Evolutionary conservation across 1,140 invertebrate genomes (phyloP), one percentile per base, ranked within the genome.

Genomic region (Drosophila bifasciata): DNA sequence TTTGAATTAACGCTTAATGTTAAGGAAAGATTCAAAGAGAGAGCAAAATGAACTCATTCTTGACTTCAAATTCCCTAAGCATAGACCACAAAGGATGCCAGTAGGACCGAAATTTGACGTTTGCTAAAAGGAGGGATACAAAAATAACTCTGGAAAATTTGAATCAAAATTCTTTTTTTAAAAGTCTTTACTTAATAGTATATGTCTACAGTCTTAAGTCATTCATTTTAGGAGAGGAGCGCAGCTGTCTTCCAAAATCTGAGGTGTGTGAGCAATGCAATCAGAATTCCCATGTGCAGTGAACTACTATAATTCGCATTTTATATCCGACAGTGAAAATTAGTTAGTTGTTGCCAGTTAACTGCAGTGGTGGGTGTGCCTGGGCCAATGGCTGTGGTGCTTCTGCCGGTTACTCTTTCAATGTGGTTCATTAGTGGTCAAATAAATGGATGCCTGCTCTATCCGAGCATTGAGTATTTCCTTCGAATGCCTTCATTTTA

Each of bases 371-470:
- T 43, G 43, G 41, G n/a, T n/a, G n/a, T n/a, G n/a, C n/a, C n/a
- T n/a, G 23, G n/a, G n/a, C n/a, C 5, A 25, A 25, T 6, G 61
- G 53, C n/a, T n/a, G n/a, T 55, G 53, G 23, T 25, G 5, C 4
- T 6, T 5, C 23, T 6, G 23, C 23, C 23, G 23, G 5, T 0
- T 25, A 5, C 78, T 79, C 71, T 62, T 70, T 78, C 79, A 79
- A 79, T 76, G 80, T 41, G 80, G 55, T 72, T 76, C 79, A 84
- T 84, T 84, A 84, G 79, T 68, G 80, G 80, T 66, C 43, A 64
- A 72, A 55, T 79, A 84, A 84, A 85, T 85, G 79, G 80, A 79
- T 68, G 43, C n/a, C 43, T 2, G 8, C 25, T 28, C 32, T 44
- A 64, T 23, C 16, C 13, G 23, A 36, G n/a, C 36, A n/a, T n/a